Percentiles rank a stretch among this genome's conserved stretches.
Conservation (phyloP, 2,797 vertebrate species). For the Anableps anableps region DNA sequence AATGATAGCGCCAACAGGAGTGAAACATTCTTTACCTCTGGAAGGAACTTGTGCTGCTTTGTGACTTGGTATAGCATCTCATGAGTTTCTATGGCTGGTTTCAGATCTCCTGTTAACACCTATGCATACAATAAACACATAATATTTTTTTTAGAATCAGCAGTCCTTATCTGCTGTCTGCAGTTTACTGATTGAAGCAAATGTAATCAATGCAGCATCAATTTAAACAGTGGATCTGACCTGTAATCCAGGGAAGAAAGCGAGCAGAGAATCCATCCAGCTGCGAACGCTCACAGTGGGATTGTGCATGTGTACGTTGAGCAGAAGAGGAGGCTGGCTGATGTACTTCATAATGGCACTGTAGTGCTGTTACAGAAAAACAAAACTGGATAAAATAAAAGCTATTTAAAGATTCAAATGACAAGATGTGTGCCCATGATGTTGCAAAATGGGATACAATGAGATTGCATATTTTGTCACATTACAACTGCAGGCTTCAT, state of each 20-base stretch:
- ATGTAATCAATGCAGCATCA: neutral
- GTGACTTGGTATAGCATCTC: conserved; percentile 90
- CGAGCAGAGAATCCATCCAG: conserved; percentile 88
- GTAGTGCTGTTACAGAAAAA: conserved; percentile 80
- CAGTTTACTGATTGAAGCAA: neutral
- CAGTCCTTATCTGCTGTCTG: neutral
- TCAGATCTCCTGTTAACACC: conserved; percentile 86
- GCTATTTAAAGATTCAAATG: neutral
- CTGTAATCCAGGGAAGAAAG: conserved; percentile 88
- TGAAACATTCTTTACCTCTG: conserved; percentile 75
- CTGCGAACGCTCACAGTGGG: conserved; percentile 85
- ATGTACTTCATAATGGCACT: conserved; percentile 89
- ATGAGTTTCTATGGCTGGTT: conserved; percentile 87
- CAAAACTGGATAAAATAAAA: neutral
- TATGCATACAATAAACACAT: conserved; percentile 42
- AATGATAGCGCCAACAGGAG: neutral
- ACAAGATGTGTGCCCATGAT: neutral
- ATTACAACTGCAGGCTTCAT: neutral
- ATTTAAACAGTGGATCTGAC: conserved; percentile 49
- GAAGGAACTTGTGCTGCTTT: conserved; percentile 87
- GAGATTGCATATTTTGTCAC: too few species aligned
- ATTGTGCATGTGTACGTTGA: conserved; percentile 90
- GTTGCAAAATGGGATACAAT: neutral
- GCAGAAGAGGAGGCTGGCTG: conserved; percentile 86
- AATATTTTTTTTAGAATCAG: conserved; percentile 2